Evolutionary conservation across 2,888 invertebrate species (phyloP).

Genomic region (Pyrrhosoma nymphula): DNA sequence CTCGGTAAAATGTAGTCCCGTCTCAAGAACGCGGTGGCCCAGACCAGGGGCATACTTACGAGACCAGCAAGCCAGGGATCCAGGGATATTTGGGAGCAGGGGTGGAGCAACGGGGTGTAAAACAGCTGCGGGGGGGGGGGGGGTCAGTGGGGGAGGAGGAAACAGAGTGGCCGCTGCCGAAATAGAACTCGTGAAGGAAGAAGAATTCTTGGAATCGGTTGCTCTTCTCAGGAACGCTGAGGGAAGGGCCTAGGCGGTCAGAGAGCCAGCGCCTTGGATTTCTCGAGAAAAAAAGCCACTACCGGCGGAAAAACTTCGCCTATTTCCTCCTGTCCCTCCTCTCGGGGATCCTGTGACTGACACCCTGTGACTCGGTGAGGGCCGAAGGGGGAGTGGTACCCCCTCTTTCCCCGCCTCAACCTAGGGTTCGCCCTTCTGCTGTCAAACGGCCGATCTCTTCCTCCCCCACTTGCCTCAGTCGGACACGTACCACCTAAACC

Average conservation of each 20-base stretch:
- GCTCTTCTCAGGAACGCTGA: background rate
- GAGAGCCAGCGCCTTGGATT: background rate
- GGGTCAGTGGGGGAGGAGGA: background rate
- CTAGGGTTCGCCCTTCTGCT: background rate
- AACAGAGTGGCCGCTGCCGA: background rate
- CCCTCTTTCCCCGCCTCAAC: background rate
- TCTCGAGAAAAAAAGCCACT: background rate
- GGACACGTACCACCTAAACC: background rate
- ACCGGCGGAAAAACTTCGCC: background rate
- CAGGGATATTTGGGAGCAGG: no score
- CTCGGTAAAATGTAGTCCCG: no score
- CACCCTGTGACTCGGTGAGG: background rate
- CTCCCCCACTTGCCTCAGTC: background rate
- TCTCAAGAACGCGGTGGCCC: no score
- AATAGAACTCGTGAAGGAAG: conserved; percentile 11
- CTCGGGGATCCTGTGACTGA: background rate
- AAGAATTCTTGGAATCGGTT: conserved; percentile 37
- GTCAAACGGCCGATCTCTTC: conserved; percentile 9
- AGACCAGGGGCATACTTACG: no score
- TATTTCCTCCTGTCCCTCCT: background rate
- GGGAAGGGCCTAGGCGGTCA: background rate
- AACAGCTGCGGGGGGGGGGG: background rate
- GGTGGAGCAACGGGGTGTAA: no score
- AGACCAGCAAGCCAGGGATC: no score
- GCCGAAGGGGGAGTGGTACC: background rate